phyloP scores from a whole-genome alignment of 30 jellyfish, hydroid and myxozoan species.

The Aurelia sp. region DNA sequence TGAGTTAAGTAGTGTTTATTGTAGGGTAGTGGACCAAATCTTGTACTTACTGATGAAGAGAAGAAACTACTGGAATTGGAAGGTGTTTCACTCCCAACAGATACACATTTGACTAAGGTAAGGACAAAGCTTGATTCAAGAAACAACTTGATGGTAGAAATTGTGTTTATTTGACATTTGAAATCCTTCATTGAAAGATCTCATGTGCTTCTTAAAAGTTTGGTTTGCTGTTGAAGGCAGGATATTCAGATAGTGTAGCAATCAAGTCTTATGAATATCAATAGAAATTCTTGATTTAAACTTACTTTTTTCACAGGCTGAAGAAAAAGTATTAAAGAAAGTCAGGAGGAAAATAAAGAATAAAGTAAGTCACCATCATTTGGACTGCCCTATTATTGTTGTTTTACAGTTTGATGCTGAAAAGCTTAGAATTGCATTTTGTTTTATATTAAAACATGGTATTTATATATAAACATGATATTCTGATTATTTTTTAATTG shows the following conservation, averaged over 20 bases:
- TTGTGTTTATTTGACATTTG: too few relatives aligned
- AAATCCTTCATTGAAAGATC: too few relatives aligned
- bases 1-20: too few relatives aligned
- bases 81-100: constrained; percentile 83
- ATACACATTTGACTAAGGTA: constrained; percentile 83
- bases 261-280: not conserved
- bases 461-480: too few relatives aligned
- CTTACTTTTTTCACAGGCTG: constrained; percentile 57
- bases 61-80: constrained; percentile 86
- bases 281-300: not conserved
- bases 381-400: too few relatives aligned
- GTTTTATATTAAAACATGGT: too few relatives aligned
- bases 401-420: too few relatives aligned
- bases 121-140: not conserved
- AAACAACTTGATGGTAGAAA: too few relatives aligned
- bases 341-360: constrained; percentile 89
- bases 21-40: constrained; percentile 82
- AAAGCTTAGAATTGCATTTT: too few relatives aligned
- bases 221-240: too few relatives aligned
- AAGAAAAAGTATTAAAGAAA: constrained; percentile 80
- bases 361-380: constrained; percentile 49
- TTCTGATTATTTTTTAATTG: too few relatives aligned
- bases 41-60: constrained; percentile 88
- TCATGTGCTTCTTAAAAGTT: too few relatives aligned
- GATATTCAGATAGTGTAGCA: not conserved